Evolutionary conservation across 2,113 vertebrate genomes (phyloP).

Genomic region (Heterotis niloticus): DNA sequence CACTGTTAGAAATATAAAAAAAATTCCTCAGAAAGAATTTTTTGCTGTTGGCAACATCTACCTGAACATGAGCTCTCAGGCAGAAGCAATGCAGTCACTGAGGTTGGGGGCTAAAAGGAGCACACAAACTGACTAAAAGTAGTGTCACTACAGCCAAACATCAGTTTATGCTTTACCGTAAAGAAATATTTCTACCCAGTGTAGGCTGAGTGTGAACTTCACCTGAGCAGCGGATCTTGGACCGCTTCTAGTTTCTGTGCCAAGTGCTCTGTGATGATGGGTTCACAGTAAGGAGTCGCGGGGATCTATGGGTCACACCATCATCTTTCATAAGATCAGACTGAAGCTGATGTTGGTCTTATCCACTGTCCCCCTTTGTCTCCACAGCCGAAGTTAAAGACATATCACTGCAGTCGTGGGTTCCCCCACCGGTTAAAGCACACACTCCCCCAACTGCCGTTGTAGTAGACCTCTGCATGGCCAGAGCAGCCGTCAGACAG

Average conservation of each 20-base stretch:
- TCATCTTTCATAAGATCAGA: background rate
- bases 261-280: background rate
- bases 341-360: background rate
- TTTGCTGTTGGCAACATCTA: too few relatives aligned
- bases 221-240: background rate
- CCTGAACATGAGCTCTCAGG: background rate
- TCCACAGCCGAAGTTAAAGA: constrained; percentile 37
- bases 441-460: constrained; percentile 37
- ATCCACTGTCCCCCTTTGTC: constrained; percentile 2
- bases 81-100: background rate
- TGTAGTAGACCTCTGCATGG: constrained; percentile 34
- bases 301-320: background rate
- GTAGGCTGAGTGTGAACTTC: too few relatives aligned
- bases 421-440: constrained; percentile 23
- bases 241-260: background rate
- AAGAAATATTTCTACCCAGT: background rate
- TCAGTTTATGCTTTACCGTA: too few relatives aligned
- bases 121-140: background rate
- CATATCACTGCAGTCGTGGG: constrained; percentile 32
- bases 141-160: too few relatives aligned
- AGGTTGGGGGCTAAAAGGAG: background rate
- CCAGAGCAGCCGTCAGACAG: constrained; percentile 34
- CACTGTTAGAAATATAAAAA: background rate
- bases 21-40: too few relatives aligned
- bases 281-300: constrained; percentile 6